Evolutionary conservation across 2,113 vertebrate genomes (phyloP), one percentile per base, ranked within the genome.

Genomic region (Hystrix cristata): DNA sequence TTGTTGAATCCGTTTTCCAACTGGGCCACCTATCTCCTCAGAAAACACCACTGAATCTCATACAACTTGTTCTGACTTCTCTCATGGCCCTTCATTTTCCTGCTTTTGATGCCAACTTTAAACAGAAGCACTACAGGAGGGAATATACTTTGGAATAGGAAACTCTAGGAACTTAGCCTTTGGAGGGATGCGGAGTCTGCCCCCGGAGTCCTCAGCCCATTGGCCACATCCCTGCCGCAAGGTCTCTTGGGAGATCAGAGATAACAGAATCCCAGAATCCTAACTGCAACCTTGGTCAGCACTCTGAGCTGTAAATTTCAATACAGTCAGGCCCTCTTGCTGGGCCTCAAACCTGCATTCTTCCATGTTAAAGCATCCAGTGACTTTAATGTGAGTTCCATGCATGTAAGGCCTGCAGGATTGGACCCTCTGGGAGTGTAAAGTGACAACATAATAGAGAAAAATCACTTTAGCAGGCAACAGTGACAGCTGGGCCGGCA

Each of bases 391-490:
- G 96, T 8, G 80, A 97, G 97, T 96, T 97, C 95, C 97, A 98
- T 95, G 96, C 97, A 87, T 94, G 95, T 96, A 94, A 92, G 82
- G 96, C 90, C 89, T 97, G 95, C 67, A 96, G 79, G 95, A 96
- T 71, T 85, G 88, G 97, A 96, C 98, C 97, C 97, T 97, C 79
- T 97, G 98, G 98, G 98, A 96, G 97, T 97, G 97, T 98, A 97
- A 97, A 97, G 97, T 98, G 98, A 97, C 97, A 98, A 94, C 94
- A 95, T 98, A 98, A 98, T 98, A 97, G 97, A 98, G 98, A 98
- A 98, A 97, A 98, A 98, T 98, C 90, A 87, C 97, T 98, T 97
- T 96, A 94, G 92, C 97, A 98, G 98, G 97, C 97, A 97, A 82
- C 94, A 95, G 98, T 98, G 98, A 98, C 98, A 98, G 97, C 97